Conservation (phyloP, 92 coral and sea anemone species). For the Bergia sp. region DNA sequence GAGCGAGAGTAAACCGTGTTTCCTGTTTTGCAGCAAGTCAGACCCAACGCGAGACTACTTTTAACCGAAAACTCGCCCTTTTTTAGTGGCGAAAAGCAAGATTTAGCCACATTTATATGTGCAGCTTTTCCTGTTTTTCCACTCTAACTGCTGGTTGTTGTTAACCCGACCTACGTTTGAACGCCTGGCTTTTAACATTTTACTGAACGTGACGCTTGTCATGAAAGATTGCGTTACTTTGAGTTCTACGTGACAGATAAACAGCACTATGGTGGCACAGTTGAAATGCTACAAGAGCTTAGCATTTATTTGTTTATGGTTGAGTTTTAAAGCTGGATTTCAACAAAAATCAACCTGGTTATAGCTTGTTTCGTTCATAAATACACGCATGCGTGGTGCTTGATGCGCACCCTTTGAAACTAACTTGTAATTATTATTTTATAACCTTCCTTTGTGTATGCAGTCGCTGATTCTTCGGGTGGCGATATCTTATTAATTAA, state of each 20-base stretch:
- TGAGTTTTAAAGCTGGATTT: background rate
- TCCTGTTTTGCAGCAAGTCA: background rate
- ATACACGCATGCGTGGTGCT: background rate
- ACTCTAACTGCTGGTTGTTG: background rate
- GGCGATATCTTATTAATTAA: background rate
- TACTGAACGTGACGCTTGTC: background rate
- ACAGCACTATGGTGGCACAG: background rate
- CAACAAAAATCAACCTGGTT: background rate
- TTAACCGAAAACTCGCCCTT: no score
- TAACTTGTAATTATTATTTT: no score
- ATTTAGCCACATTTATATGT: no score
- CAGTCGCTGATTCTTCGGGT: background rate
- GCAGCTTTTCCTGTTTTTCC: background rate
- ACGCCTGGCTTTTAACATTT: background rate
- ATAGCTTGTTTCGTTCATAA: background rate
- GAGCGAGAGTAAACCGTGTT: no score
- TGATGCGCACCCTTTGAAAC: background rate
- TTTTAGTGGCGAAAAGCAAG: no score
- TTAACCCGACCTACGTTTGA: background rate
- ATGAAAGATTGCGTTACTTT: background rate
- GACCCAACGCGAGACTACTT: background rate
- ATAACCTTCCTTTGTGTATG: background rate
- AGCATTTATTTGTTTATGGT: background rate
- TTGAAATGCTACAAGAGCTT: background rate
- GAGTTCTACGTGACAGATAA: background rate